Percentiles rank a stretch among this genome's conserved stretches.
Conservation (phyloP, 2,113 vertebrate genomes). For the Orycteropus afer region DNA sequence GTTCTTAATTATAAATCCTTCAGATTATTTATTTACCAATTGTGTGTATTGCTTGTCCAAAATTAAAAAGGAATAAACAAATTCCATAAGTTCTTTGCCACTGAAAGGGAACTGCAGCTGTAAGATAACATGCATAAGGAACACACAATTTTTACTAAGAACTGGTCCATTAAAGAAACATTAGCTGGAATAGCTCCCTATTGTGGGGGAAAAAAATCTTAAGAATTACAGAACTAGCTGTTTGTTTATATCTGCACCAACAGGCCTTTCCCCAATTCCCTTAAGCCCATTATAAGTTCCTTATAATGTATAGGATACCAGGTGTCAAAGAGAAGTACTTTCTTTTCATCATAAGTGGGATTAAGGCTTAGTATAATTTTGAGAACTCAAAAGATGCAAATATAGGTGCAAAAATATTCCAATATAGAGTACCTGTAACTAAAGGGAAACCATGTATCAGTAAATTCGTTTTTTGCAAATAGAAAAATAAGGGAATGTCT, state of each 20-base stretch:
- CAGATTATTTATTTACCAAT: conserved; percentile 23
- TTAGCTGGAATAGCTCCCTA: conserved; percentile 82
- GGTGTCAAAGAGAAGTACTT: conserved; percentile 76
- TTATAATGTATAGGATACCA: conserved; percentile 68
- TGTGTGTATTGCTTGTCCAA: conserved; percentile 25
- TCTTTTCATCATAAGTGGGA: conserved; percentile 68
- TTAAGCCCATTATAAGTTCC: conserved; percentile 68
- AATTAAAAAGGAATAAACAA: conserved; percentile 48
- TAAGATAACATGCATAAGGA: conserved; percentile 62
- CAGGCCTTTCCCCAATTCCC: conserved; percentile 47
- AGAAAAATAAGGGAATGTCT: not conserved
- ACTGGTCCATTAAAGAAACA: conserved; percentile 55
- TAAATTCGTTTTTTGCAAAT: conserved; percentile 20
- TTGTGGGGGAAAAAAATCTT: conserved; percentile 77
- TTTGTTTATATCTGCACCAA: conserved; percentile 75
- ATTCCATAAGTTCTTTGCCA: conserved; percentile 29
- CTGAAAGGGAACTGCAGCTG: conserved; percentile 56
- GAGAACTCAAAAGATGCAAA: conserved; percentile 50
- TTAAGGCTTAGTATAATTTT: conserved; percentile 55
- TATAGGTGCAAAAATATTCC: conserved; percentile 12
- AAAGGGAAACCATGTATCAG: not conserved
- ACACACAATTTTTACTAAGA: conserved; percentile 73
- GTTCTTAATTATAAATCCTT: conserved; percentile 18
- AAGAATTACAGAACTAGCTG: conserved; percentile 76
- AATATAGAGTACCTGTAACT: not conserved